Percentiles rank a stretch among this genome's conserved stretches.
Evolutionary conservation across 2,888 invertebrate genomes (phyloP).

Genomic region (Mantis religiosa): DNA sequence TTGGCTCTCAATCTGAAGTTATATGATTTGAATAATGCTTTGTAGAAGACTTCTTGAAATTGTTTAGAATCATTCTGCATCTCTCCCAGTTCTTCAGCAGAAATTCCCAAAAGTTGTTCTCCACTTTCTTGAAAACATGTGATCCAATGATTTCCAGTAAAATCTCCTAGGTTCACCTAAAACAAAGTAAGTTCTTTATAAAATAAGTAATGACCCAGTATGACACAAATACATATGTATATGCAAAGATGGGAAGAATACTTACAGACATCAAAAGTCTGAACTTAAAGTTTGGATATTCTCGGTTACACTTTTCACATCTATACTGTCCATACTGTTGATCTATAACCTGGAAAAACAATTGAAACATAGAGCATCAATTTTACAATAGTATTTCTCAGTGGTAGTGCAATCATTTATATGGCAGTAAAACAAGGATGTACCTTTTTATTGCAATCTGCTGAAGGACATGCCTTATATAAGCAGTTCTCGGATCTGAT

Average conservation of each 20-base stretch:
- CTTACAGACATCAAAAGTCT: conserved; percentile 75
- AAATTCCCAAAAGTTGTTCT: conserved; percentile 68
- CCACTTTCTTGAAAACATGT: conserved; percentile 85
- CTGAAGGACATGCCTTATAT: conserved; percentile 87
- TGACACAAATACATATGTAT: background rate
- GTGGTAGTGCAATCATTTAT: background rate
- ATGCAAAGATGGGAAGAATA: conserved; percentile 32
- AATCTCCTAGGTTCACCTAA: conserved; percentile 82
- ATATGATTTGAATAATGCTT: conserved; percentile 73
- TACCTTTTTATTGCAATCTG: conserved; percentile 89
- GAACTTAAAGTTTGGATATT: conserved; percentile 81
- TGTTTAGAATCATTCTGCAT: conserved; percentile 49
- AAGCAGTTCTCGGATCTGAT: conserved; percentile 77
- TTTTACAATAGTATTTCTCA: background rate
- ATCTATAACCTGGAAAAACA: conserved; percentile 61
- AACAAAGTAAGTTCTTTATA: background rate
- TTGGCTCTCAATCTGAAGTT: conserved; percentile 82
- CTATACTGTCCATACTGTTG: conserved; percentile 81
- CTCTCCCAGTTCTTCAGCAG: conserved; percentile 74
- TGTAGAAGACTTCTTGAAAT: conserved; percentile 65
- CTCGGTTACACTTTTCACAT: conserved; percentile 91
- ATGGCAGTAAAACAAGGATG: background rate
- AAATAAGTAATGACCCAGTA: background rate
- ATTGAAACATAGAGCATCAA: too few relatives aligned
- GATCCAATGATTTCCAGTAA: conserved; percentile 82